Base-by-base conservation (phyloP, 2,113 vertebrate genomes). In the Eretmochelys imbricata region DNA sequence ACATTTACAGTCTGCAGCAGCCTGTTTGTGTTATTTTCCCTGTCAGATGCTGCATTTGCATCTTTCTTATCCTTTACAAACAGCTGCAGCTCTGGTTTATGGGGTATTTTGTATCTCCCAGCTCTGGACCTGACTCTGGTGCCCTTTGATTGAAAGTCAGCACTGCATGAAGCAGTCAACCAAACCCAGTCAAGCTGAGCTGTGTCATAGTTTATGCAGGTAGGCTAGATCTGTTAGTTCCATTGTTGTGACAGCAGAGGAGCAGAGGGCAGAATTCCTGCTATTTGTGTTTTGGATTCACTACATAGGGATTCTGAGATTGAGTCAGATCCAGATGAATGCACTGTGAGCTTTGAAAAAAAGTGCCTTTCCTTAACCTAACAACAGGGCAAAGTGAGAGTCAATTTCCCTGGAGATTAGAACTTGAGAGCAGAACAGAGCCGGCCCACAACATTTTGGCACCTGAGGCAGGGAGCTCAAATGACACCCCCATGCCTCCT, bases 141-240 rank as follows among this genome's bases (percentile, higher is more conserved):
- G 3, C 31, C 54, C 91, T 38, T 35, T 4, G 24, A 48, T 17
- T 94, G 91, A 81, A 89, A 81, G 85, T 72, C 93, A 95, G 82
- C 93, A 42, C 85, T 50, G 87, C 90, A 94, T 89, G 86, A 96
- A 91, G 91, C 96, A 96, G 96, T 93, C 97, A 97, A 59, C 80
- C 94, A 79, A 53, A 17, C 78, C 84, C 82, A 91, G 82, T 90
- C 97, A 85, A 89, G 93, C 95, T 96, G 97, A 91, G 97, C 91
- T 55, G 69, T 0, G 49, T 89, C 27, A 1, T 51, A 85, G 94
- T 94, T 95, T 89, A 65, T 90, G 90, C 96, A 96, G 96, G 91
- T 50, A 80, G 82, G 93, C 94, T 91, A 90, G 96, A 85, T 49
- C 90, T 96, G 95, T 95, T 96, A 96, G 55, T 10, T 95, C 95